Evolutionary conservation across 2,888 invertebrate genomes (phyloP), one percentile per base, ranked within the genome.

Genomic region (Argyra leucocephala): DNA sequence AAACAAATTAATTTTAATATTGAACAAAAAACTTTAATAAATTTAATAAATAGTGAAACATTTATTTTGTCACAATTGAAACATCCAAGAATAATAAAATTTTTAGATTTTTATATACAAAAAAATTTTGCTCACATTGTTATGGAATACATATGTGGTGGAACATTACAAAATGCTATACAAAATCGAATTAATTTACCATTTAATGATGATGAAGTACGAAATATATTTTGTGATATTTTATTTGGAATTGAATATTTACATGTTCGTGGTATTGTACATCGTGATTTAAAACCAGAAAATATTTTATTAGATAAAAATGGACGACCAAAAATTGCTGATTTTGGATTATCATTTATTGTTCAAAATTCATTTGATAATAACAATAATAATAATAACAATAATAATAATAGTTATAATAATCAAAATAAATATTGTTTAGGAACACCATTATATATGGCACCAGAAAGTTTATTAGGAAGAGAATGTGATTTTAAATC

Each of bases 371-470:
- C n/a, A 48, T 12, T 48, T 1, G 1, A 48, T 2, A 48, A 48
- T n/a, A 48, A 48, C 5, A 48, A 48, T 48, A 12, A 22, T 24
- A 24, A 23, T 59, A 22, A 59, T 59, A 59, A 59, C 23, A 59
- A 22, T 31, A 62, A 37, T 15, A 59, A 64, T 64, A n/a, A 66
- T 22, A 3, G 65, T 67, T 22, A 69, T 67, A 61, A 60, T 66
- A 57, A 66, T 31, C 21, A 48, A 62, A 1, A 62, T 36, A 36
- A 62, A 9, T 2, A 24, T 23, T 75, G 86, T 61, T 83, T 87
- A 23, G 88, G 89, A 4, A 89, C 89, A 1, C 88, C 88, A 0
- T 85, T 86, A 74, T 90, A 89, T 76, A 87, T 88, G 86, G 85
- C 86, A 15, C 89, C 89, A 3, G 89, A 89, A 75, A 78, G 88